Conservation (phyloP, 1,140 invertebrate genomes). For the Caenorhabditis brenneri region DNA sequence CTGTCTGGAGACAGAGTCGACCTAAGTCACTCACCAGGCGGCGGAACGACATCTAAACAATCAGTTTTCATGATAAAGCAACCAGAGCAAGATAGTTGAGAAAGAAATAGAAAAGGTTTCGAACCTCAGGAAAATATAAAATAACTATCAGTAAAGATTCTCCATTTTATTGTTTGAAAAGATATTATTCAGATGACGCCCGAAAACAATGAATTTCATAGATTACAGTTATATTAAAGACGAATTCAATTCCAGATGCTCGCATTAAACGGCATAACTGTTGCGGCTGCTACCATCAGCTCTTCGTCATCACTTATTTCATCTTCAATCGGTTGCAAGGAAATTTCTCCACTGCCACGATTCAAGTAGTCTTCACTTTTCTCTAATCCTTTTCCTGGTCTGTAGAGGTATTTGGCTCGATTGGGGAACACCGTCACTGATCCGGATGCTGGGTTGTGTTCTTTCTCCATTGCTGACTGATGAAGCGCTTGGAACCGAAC, state of each 20-base stretch:
- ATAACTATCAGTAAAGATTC: not conserved
- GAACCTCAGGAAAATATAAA: not conserved
- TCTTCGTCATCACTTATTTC: slow-evolving; percentile 13
- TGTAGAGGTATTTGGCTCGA: not conserved
- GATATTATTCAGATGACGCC: too few species aligned
- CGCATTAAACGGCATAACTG: not conserved
- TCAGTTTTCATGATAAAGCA: not conserved
- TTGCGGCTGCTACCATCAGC: not conserved
- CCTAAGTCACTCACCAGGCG: slow-evolving; percentile 32
- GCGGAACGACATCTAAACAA: slow-evolving; percentile 11
- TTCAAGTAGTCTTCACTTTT: not conserved
- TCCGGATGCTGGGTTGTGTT: not conserved
- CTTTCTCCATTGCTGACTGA: not conserved
- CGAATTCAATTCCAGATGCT: slow-evolving; percentile 5
- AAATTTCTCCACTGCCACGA: not conserved
- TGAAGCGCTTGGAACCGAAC: slow-evolving; percentile 11
- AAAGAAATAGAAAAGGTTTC: too few species aligned
- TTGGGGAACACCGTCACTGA: not conserved
- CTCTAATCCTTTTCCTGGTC: slow-evolving; percentile 27
- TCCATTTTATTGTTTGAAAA: too few species aligned
- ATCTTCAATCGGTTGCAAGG: slow-evolving; percentile 26
- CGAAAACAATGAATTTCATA: too few species aligned
- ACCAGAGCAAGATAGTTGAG: not conserved
- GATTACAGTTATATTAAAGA: too few species aligned
- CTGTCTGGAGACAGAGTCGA: not conserved